These are phyloP conservation scores for Drosophila fulvimacula DNA, from an alignment of 2,888 invertebrate genomes.

Conservation along the genomic window DNA sequence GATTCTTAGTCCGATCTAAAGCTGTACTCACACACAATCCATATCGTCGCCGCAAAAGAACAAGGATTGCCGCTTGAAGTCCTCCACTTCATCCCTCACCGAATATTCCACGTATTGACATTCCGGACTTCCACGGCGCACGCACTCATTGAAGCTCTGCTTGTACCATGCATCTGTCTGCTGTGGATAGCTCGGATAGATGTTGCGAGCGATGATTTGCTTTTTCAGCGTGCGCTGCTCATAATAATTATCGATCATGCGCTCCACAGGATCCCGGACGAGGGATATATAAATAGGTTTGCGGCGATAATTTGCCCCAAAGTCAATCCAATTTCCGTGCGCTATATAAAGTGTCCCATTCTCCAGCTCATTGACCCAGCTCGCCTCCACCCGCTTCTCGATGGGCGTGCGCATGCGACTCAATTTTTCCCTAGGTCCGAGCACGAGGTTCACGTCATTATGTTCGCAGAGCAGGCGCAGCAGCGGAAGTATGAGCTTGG, in stretches of 20 bases:
- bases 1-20: background rate
- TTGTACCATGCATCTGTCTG: conserved; percentile 89
- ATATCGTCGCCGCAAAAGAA: conserved; percentile 95
- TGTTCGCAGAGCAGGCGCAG: conserved; percentile 59
- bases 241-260: conserved; percentile 95
- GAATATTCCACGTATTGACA: conserved; percentile 92
- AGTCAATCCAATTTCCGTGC: conserved; percentile 95
- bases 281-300: conserved; percentile 94
- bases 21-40: conserved; percentile 89
- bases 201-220: conserved; percentile 90
- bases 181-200: conserved; percentile 74
- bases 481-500: conserved; percentile 92
- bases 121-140: conserved; percentile 91
- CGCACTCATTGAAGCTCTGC: conserved; percentile 92
- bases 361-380: conserved; percentile 88
- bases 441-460: conserved; percentile 86
- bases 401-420: conserved; percentile 85
- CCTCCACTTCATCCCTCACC: conserved; percentile 91
- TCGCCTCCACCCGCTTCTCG: conserved; percentile 90
- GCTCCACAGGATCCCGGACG: conserved; percentile 94
- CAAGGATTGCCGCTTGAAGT: conserved; percentile 92
- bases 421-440: conserved; percentile 81
- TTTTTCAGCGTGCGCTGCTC: conserved; percentile 91
- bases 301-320: conserved; percentile 90
- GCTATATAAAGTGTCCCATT: conserved; percentile 93